Conservation (phyloP, 2,113 vertebrate species). For the Myiopsitta monachus region DNA sequence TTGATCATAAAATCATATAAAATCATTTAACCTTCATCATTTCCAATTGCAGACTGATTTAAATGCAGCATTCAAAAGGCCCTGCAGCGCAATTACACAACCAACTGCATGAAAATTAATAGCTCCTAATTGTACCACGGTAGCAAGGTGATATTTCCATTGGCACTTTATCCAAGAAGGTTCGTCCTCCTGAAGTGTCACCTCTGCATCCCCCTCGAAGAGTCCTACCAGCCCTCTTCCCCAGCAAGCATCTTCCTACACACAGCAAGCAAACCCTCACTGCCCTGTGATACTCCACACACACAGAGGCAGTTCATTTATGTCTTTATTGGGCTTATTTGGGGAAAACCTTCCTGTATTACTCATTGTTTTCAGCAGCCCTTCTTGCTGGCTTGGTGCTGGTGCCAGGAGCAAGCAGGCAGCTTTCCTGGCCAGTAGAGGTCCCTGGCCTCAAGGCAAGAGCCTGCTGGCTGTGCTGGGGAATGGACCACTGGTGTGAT, state of each 20-base stretch:
- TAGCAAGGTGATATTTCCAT: neutral
- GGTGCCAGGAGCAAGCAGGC: neutral
- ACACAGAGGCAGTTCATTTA: neutral
- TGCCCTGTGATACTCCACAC: neutral
- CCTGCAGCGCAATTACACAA: constrained; percentile 32
- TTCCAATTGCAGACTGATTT: constrained; percentile 45
- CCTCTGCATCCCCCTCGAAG: neutral
- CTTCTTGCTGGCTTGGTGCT: neutral
- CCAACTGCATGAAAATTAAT: neutral
- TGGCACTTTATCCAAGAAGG: neutral
- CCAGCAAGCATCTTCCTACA: neutral
- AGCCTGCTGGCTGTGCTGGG: neutral
- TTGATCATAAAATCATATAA: constrained; percentile 28
- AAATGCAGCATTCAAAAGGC: constrained; percentile 26
- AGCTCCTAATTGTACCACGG: neutral
- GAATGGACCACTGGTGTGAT: neutral
- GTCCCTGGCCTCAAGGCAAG: neutral
- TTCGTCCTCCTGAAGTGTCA: neutral
- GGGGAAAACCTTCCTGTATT: neutral
- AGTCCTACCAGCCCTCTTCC: neutral
- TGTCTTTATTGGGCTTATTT: neutral
- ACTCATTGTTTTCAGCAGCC: neutral
- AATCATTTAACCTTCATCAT: constrained; percentile 57
- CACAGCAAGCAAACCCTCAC: neutral
- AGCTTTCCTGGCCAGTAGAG: neutral